Base-by-base conservation (phyloP, 2,797 vertebrate species). In the Cygnus olor region DNA sequence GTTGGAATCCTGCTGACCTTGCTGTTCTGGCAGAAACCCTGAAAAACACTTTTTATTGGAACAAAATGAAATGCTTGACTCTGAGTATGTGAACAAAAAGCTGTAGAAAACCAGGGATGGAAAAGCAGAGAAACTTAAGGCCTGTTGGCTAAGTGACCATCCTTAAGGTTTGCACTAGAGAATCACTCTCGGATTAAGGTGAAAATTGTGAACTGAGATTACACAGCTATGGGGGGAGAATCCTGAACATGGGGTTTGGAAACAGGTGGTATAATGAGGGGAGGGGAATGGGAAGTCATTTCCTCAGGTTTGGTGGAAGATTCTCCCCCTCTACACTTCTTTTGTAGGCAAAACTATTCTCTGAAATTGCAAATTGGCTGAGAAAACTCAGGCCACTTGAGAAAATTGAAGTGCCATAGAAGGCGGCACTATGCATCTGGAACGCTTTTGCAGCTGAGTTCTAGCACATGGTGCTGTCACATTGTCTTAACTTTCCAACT, bases 391-490 rank as follows among this genome's bases (percentile, higher is more conserved):
- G 45, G 22, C 10, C 64, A n/a, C 42, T n/a, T 32, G 30, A 56
- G 54, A 56, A n/a, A 32, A 64, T 14, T 42, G 27, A 64, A 64
- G 61, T 11, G 16, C 60, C 16, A 8, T 38, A 81, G 64, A 71
- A 85, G n/a, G 14, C 25, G 49, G 49, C 25, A 19, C 45, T 64
- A 8, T 22, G 25, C 8, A 8, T 70, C 58, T 89, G 45, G 42
- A 76, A 78, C 4, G 0, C 17, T 63, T 68, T 56, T 38, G 21
- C 30, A 61, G 53, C n/a, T 18, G 45, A 36, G 47, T 49, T 76
- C 19, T n/a, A 60, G 51, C 14, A 38, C 0, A 0, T 16, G 56
- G 9, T 36, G 30, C 44, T 71, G 24, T 80, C 32, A 1, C 6
- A 7, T 32, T n/a, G 27, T 28, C 36, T 40, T 60, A 58, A 49